phyloP scores from a whole-genome alignment of 2,888 invertebrate genomes.

The Cyclophora punctaria region DNA sequence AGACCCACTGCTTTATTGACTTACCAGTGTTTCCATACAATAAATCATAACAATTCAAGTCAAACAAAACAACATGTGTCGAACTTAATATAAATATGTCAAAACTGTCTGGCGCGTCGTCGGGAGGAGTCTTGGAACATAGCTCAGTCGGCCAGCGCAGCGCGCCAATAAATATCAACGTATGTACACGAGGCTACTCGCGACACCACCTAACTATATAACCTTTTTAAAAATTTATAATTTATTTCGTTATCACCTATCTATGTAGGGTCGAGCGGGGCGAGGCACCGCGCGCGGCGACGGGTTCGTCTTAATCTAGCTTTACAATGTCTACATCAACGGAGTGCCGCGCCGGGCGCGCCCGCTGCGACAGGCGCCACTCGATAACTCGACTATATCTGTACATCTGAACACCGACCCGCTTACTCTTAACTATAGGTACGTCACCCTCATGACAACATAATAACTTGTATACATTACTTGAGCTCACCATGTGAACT shows the following conservation, averaged over 20 bases:
- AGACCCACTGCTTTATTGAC: slow-evolving; percentile 76
- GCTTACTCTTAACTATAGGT: no score
- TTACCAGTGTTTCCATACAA: slow-evolving; percentile 74
- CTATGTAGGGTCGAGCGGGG: slow-evolving; percentile 59
- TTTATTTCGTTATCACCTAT: slow-evolving; percentile 73
- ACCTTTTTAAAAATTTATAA: slow-evolving; percentile 68
- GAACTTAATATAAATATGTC: slow-evolving; percentile 70
- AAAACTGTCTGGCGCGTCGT: slow-evolving; percentile 63
- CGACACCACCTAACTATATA: slow-evolving; percentile 58
- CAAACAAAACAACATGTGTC: slow-evolving; percentile 73
- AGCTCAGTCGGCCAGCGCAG: slow-evolving; percentile 56
- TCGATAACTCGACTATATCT: background rate
- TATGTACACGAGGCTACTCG: slow-evolving; percentile 68
- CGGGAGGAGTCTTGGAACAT: slow-evolving; percentile 37
- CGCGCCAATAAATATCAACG: slow-evolving; percentile 70
- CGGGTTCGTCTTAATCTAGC: background rate
- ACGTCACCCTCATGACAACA: slow-evolving; percentile 3
- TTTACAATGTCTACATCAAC: background rate
- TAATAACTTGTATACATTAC: no score
- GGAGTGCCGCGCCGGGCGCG: background rate
- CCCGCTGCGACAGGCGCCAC: background rate
- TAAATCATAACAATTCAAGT: slow-evolving; percentile 74
- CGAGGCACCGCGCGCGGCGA: slow-evolving; percentile 17
- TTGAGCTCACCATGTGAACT: no score
- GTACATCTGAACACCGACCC: no score